These are phyloP conservation scores for Netelia virgata DNA, from an alignment of 2,888 invertebrate species.

Conservation along the genomic window DNA sequence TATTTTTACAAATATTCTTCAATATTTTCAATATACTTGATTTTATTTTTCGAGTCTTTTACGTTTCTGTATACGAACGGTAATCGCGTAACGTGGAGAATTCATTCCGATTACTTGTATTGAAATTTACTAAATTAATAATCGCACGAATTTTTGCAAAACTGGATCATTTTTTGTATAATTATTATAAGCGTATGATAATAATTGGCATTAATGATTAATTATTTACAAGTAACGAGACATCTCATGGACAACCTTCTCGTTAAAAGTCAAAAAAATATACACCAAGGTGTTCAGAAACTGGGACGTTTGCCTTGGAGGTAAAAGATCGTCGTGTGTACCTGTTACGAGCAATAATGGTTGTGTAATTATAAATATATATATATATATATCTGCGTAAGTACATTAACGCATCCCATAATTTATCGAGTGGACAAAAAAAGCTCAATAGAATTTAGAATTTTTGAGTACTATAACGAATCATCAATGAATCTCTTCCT, in stretches of 20 bases:
- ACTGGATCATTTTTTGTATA: background rate
- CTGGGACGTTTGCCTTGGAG: conserved; percentile 40
- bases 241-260: background rate
- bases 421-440: conserved; percentile 41
- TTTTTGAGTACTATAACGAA: background rate
- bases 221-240: background rate
- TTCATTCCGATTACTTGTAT: background rate
- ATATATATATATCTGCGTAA: conserved; percentile 35
- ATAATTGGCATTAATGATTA: background rate
- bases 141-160: background rate
- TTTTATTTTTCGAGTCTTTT: no score
- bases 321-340: conserved; percentile 43
- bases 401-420: conserved; percentile 44
- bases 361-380: conserved; percentile 33
- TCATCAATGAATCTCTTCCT: conserved; percentile 15
- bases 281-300: conserved; percentile 18
- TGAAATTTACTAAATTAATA: background rate
- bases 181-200: background rate
- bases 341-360: conserved; percentile 51
- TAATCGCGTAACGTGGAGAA: no score
- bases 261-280: conserved; percentile 1
- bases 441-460: conserved; percentile 65
- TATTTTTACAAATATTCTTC: no score
- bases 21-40: no score
- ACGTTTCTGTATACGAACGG: no score